Evolutionary conservation across 2,797 vertebrate species (phyloP).

Genomic region (Amazona ochrocephala): DNA sequence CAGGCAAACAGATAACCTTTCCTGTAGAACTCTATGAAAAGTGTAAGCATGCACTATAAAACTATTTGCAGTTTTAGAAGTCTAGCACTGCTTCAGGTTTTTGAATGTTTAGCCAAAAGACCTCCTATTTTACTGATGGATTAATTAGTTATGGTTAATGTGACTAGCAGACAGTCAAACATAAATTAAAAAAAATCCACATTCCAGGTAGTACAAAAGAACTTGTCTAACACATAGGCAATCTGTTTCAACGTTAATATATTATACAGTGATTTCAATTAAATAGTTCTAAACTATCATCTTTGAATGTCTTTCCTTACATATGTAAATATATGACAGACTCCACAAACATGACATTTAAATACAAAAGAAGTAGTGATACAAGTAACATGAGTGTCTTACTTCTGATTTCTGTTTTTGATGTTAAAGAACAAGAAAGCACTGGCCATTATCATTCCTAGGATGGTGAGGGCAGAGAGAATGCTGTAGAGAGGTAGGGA

Average conservation of each 20-base stretch:
- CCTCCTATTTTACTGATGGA: background rate
- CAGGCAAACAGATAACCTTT: background rate
- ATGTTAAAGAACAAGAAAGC: conserved; percentile 99
- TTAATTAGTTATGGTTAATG: conserved; percentile 51
- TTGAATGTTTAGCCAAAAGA: conserved; percentile 2
- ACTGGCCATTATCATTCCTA: conserved; percentile 99
- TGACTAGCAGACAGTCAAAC: conserved; percentile 18
- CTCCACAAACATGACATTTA: background rate
- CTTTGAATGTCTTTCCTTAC: background rate
- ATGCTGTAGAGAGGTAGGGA: conserved; percentile 97
- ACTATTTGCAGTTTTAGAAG: background rate
- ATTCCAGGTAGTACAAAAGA: conserved; percentile 37
- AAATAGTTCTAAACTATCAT: background rate
- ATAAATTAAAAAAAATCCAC: background rate
- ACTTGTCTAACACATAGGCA: background rate
- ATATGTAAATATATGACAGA: background rate
- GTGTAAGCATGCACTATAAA: background rate
- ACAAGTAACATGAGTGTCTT: conserved; percentile 36
- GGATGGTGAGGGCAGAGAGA: conserved; percentile 94
- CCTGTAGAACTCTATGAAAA: background rate
- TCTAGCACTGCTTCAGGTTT: background rate
- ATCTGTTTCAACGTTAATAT: background rate
- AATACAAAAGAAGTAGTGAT: background rate
- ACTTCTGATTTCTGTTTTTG: conserved; percentile 99
- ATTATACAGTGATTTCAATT: conserved; percentile 6